phyloP scores from a whole-genome alignment of 1,140 invertebrate genomes.

The Ceratosolen fusciceps region DNA sequence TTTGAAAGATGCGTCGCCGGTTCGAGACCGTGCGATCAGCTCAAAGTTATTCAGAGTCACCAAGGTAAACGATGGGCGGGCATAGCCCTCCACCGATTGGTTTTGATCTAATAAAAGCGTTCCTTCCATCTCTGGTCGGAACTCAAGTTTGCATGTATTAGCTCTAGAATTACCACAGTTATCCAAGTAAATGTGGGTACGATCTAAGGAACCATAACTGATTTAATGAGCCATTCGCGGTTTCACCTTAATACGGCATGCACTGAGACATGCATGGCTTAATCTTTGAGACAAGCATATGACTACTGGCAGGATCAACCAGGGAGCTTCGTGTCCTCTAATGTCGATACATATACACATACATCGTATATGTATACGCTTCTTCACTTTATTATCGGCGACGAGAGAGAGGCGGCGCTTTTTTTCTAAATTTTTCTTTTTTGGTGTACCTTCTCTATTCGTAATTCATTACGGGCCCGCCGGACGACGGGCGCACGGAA shows the following conservation, averaged over 20 bases:
- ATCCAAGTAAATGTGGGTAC: constrained; percentile 82
- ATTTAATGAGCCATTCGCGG: constrained; percentile 86
- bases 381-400: no score
- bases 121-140: constrained; percentile 78
- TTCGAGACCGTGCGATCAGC: constrained; percentile 79
- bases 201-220: constrained; percentile 75
- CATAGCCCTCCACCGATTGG: constrained; percentile 68
- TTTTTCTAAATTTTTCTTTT: no score
- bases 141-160: constrained; percentile 83
- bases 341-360: no score
- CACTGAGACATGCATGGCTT: constrained; percentile 86
- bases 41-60: constrained; percentile 70
- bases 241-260: constrained; percentile 79
- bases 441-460: no score
- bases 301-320: constrained; percentile 83
- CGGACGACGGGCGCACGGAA: no score
- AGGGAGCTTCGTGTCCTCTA: constrained; percentile 52
- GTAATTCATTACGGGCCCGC: no score
- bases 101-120: constrained; percentile 84
- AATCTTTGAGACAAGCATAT: constrained; percentile 86
- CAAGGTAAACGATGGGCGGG: constrained; percentile 54
- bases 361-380: no score
- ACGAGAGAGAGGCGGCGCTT: no score
- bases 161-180: constrained; percentile 88
- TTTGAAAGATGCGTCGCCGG: constrained; percentile 87